A percentile compares a stretch with the other conserved stretches of the same genome.
Conservation (phyloP, 2,888 invertebrate genomes). For the Oeneis ivallda region DNA sequence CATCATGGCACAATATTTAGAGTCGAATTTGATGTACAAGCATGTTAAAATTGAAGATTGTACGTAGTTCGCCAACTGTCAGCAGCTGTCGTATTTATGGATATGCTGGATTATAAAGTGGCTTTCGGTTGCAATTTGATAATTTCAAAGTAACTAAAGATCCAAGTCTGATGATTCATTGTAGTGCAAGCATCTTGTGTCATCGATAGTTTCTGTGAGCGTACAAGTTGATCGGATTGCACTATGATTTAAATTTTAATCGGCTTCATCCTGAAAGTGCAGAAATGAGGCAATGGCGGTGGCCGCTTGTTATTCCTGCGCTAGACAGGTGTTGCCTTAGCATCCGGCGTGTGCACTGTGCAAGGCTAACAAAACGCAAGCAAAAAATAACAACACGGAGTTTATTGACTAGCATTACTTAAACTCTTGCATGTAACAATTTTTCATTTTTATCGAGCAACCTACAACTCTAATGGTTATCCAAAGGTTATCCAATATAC, state of each 20-base stretch:
- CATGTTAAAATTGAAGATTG: background rate
- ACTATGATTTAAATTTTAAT: background rate
- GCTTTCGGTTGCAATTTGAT: background rate
- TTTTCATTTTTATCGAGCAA: background rate
- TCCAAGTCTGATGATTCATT: background rate
- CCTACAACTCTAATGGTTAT: background rate
- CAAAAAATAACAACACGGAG: background rate
- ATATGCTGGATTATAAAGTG: background rate
- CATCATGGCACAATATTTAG: background rate
- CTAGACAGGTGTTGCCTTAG: slow-evolving; percentile 33
- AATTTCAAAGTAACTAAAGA: background rate
- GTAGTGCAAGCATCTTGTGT: background rate
- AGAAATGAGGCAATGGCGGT: slow-evolving; percentile 24
- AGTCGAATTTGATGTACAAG: background rate
- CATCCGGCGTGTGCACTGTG: slow-evolving; percentile 23
- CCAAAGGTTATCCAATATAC: too few relatives aligned
- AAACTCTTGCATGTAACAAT: background rate
- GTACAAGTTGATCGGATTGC: background rate
- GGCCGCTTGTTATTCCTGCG: slow-evolving; percentile 28
- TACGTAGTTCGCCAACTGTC: background rate
- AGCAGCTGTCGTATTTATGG: background rate
- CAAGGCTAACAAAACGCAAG: slow-evolving; percentile 19
- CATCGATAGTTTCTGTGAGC: background rate
- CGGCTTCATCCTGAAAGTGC: slow-evolving; percentile 7
- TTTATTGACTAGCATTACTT: background rate